These are phyloP conservation scores for Monoplex corrugatus DNA, from an alignment of 2,888 invertebrate genomes.

Conservation along the genomic window DNA sequence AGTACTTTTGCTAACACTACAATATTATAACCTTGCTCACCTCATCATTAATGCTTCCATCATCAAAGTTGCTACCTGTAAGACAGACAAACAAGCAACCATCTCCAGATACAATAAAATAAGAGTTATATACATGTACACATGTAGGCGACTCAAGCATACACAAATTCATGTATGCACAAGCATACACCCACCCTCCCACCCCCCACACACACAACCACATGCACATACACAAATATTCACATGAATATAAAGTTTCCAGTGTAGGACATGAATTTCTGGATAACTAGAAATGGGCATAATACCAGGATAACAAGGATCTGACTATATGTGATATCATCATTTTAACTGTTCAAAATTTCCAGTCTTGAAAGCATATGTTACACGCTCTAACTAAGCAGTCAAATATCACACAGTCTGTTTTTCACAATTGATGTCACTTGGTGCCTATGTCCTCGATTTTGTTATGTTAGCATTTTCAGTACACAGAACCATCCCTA, in stretches of 20 bases:
- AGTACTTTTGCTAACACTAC: neutral
- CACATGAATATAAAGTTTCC: neutral
- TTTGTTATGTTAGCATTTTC: no score
- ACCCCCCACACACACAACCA: neutral
- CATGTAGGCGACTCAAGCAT: no score
- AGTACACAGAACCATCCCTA: no score
- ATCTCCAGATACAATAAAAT: neutral
- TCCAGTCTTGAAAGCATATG: no score
- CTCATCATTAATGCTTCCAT: neutral
- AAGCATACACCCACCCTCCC: neutral
- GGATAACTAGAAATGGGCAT: neutral
- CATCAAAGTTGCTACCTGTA: slow-evolving; percentile 6
- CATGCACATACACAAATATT: neutral
- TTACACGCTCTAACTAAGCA: no score
- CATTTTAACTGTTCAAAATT: no score
- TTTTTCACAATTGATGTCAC: no score
- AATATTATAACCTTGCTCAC: neutral
- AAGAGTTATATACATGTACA: no score
- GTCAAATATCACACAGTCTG: no score
- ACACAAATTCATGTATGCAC: neutral
- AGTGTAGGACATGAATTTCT: neutral
- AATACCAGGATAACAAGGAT: neutral
- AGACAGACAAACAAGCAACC: neutral
- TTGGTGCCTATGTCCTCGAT: no score
- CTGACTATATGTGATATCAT: no score